Evolutionary conservation across 2,888 invertebrate species (phyloP).

Genomic region (Dynastes hyllus): DNA sequence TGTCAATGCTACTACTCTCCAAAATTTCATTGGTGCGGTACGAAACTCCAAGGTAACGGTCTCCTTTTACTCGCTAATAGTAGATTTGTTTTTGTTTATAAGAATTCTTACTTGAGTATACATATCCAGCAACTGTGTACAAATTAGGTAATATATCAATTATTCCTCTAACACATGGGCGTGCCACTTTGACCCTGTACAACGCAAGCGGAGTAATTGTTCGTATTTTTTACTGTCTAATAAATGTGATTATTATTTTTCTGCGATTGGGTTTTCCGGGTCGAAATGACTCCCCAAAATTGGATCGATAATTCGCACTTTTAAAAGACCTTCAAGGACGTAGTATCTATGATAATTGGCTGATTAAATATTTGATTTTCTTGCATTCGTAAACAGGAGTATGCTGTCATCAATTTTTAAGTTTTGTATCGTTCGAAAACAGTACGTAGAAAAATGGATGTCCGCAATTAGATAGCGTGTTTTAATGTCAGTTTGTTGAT

Average conservation of each 20-base stretch:
- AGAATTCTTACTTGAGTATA: background rate
- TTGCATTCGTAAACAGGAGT: conserved; percentile 3
- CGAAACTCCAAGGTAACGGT: conserved; percentile 32
- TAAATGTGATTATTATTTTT: conserved; percentile 1
- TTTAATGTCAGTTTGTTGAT: no score
- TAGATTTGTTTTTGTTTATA: conserved; percentile 1
- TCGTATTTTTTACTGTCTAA: background rate
- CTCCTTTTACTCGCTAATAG: conserved; percentile 27
- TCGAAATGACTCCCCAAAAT: conserved; percentile 14
- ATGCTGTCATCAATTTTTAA: conserved; percentile 7
- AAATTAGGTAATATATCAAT: conserved; percentile 31
- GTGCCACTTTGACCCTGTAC: conserved; percentile 32
- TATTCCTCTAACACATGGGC: conserved; percentile 26
- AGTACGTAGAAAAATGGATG: background rate
- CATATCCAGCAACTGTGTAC: background rate
- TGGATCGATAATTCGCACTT: conserved; percentile 4
- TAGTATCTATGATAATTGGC: background rate
- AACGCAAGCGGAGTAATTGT: conserved; percentile 2
- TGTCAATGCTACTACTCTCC: conserved; percentile 19
- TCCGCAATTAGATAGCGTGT: background rate
- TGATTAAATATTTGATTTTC: conserved; percentile 23
- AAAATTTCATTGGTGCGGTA: background rate
- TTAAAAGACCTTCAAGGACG: conserved; percentile 22
- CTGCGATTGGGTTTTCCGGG: conserved; percentile 24
- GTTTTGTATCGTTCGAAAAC: conserved; percentile 1